Percentiles rank a stretch among this genome's conserved stretches.
These are phyloP conservation scores for Cervus canadensis DNA, from an alignment of 2,113 vertebrate species.

Conservation along the genomic window DNA sequence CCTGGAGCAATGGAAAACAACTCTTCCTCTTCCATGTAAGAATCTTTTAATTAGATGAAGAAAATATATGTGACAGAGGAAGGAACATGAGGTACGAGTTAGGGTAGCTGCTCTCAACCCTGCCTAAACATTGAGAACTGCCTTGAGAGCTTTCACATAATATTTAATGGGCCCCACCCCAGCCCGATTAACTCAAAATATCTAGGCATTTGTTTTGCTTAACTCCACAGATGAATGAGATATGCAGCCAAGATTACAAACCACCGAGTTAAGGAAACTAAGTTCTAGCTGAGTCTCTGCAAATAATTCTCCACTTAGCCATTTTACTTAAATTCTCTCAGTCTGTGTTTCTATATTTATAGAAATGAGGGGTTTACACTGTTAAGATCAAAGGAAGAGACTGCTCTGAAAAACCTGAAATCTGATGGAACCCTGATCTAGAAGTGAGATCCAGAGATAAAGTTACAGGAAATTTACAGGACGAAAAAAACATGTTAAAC, in stretches of 20 bases:
- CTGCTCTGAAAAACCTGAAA: neutral
- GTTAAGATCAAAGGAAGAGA: conserved; percentile 18
- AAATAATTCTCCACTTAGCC: neutral
- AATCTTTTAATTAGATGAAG: neutral
- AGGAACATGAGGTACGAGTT: neutral
- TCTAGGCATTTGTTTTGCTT: neutral
- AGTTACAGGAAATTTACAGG: neutral
- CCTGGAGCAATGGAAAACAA: conserved; percentile 12
- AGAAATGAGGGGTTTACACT: neutral
- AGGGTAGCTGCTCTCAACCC: neutral
- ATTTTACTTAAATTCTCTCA: neutral
- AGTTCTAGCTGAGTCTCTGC: neutral
- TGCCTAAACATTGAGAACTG: neutral
- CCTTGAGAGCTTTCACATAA: neutral
- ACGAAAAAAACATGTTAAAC: neutral
- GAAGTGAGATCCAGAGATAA: neutral
- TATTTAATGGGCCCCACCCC: neutral
- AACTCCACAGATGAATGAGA: neutral
- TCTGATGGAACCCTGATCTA: neutral
- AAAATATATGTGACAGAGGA: neutral
- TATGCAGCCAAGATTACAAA: neutral
- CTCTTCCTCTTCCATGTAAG: neutral
- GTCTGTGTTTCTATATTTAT: neutral
- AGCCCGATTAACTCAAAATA: neutral
- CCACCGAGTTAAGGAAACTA: neutral